phyloP scores from a whole-genome alignment of 1,140 invertebrate species.

The Solenopsis fugax region DNA sequence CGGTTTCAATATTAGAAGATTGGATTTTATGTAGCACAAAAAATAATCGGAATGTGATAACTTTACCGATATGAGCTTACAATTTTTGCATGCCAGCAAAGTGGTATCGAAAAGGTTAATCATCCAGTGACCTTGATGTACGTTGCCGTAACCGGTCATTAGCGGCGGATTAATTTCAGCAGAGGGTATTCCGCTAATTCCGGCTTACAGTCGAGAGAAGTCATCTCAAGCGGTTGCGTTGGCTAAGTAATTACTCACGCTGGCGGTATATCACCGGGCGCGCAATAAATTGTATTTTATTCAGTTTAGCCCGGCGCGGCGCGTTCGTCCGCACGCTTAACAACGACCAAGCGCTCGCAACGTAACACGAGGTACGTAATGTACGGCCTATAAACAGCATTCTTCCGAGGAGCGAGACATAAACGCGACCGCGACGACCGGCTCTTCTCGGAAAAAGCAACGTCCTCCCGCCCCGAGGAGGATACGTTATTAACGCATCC shows the following conservation, averaged over 20 bases:
- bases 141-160: constrained; percentile 22
- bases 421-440: constrained; percentile 30
- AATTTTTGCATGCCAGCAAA: neutral
- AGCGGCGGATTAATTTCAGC: constrained; percentile 48
- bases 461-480: neutral
- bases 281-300: constrained; percentile 54
- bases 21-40: neutral
- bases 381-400: constrained; percentile 44
- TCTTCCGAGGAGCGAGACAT: constrained; percentile 33
- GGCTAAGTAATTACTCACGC: constrained; percentile 40
- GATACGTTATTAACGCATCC: constrained; percentile 44
- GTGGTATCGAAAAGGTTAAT: neutral
- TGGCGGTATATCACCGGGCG: constrained; percentile 62
- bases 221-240: constrained; percentile 24
- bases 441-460: constrained; percentile 33
- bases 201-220: constrained; percentile 4
- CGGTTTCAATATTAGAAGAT: neutral
- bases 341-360: constrained; percentile 21
- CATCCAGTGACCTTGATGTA: constrained; percentile 5
- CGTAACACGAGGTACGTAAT: constrained; percentile 33
- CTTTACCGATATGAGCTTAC: neutral
- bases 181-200: constrained; percentile 17
- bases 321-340: neutral
- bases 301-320: constrained; percentile 49
- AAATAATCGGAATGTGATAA: neutral